These are phyloP conservation scores for Drosophila limbata DNA, from an alignment of 2,888 invertebrate species.

Conservation along the genomic window DNA sequence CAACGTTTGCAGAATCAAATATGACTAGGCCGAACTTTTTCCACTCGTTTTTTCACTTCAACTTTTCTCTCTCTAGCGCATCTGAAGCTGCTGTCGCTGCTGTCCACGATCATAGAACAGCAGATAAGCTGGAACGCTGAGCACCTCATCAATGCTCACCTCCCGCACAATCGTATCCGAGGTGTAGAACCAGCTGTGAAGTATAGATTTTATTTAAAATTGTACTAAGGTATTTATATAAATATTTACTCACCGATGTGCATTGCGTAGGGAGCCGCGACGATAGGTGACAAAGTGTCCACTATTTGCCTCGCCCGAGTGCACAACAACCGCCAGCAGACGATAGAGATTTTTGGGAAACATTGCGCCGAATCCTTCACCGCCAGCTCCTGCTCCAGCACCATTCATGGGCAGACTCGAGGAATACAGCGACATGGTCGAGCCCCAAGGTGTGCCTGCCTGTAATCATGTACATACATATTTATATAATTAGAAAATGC, in stretches of 20 bases:
- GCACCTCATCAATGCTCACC: conserved; percentile 92
- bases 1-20: conserved; percentile 41
- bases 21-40: conserved; percentile 57
- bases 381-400: conserved; percentile 56
- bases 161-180: conserved; percentile 94
- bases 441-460: conserved; percentile 85
- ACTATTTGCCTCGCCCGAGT: conserved; percentile 94
- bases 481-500: too few species aligned
- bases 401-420: conserved; percentile 84
- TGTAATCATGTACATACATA: conserved; percentile 34
- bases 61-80: conserved; percentile 21
- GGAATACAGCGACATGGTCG: conserved; percentile 85
- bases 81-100: conserved; percentile 71
- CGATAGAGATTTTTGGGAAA: conserved; percentile 89
- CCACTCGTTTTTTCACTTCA: neutral
- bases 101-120: conserved; percentile 92
- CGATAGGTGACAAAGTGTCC: conserved; percentile 98
- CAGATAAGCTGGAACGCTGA: conserved; percentile 95
- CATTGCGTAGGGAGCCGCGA: conserved; percentile 87
- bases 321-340: conserved; percentile 94
- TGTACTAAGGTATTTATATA: neutral
- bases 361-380: conserved; percentile 84
- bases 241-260: conserved; percentile 84
- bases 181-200: conserved; percentile 92
- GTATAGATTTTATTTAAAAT: neutral